Evolutionary conservation across 2,797 vertebrate species (phyloP), one percentile per base, ranked within the genome.

Genomic region (Podargus strigoides): DNA sequence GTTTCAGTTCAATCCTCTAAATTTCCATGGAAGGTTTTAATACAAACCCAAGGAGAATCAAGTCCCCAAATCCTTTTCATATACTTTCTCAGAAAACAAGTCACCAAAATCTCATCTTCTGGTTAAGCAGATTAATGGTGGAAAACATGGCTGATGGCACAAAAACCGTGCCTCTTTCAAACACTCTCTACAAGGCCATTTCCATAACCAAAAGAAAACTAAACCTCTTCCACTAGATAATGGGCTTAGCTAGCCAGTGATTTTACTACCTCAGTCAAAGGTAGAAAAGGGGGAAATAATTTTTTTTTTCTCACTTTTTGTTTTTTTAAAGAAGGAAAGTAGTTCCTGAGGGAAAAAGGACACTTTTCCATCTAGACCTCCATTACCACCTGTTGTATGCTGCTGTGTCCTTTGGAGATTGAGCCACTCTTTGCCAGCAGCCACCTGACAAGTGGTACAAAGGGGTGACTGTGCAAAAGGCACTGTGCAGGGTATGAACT

Each of bases 211-310:
- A 87, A 89, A 76, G 59, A 62, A 73, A 66, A 85, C 52, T 82
- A 94, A 96, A 94, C 83, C 59, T 85, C 37, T 95, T 86, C 59
- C 63, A 75, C 80, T 87, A 66, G 37, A 63, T 91, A 95, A 96
- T 24, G n/a, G 89, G 37, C 66, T 96, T 93, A 93, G 66, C 41
- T 93, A 66, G 26, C 44, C 47, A 81, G 64, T 74, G 70, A 90
- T 94, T 95, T 97, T 96, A 94, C 30, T 92, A 70, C 76, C 80
- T 93, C 87, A 96, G 76, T 95, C 87, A 69, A 90, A 94, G 32
- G 24, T 89, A 19, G 24, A 23, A 22, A 12, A 44, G 14, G 42
- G 14, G 26, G 15, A 47, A 72, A 21, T 5, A 34, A 32, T 28
- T 58, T 46, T 30, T 14, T 2, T 22, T 46, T 10, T 46, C 44